These are phyloP conservation scores for Ctena decussata DNA, from an alignment of 2,888 invertebrate species.

Conservation along the genomic window DNA sequence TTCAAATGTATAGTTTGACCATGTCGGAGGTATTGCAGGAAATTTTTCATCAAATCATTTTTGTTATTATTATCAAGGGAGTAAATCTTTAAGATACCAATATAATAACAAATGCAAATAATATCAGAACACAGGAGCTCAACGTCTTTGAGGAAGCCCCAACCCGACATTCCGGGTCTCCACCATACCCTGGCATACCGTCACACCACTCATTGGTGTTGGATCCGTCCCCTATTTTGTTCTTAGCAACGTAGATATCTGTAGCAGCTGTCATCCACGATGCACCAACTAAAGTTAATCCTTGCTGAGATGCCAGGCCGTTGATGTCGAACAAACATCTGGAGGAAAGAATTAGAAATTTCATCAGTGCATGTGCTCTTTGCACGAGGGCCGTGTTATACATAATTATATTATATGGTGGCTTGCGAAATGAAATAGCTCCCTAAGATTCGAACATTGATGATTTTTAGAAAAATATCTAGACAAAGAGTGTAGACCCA, in stretches of 20 bases:
- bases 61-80: too few relatives aligned
- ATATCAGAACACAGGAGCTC: background rate
- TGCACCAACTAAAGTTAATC: constrained; percentile 59
- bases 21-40: too few relatives aligned
- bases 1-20: too few relatives aligned
- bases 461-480: too few relatives aligned
- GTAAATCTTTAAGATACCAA: too few relatives aligned
- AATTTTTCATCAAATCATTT: too few relatives aligned
- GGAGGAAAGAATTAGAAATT: background rate
- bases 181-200: constrained; percentile 30
- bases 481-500: too few relatives aligned
- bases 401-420: too few relatives aligned
- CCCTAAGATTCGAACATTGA: too few relatives aligned
- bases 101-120: background rate
- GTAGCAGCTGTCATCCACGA: constrained; percentile 49
- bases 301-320: constrained; percentile 32
- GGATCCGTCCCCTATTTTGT: constrained; percentile 16
- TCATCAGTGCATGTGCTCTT: too few relatives aligned
- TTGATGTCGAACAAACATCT: constrained; percentile 63
- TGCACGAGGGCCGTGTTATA: too few relatives aligned
- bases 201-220: constrained; percentile 5
- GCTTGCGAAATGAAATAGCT: too few relatives aligned
- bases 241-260: constrained; percentile 50
- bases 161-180: background rate
- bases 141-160: background rate